These are phyloP conservation scores for Pogonognathellus flavescens DNA, from an alignment of 1,140 invertebrate species.

Conservation along the genomic window DNA sequence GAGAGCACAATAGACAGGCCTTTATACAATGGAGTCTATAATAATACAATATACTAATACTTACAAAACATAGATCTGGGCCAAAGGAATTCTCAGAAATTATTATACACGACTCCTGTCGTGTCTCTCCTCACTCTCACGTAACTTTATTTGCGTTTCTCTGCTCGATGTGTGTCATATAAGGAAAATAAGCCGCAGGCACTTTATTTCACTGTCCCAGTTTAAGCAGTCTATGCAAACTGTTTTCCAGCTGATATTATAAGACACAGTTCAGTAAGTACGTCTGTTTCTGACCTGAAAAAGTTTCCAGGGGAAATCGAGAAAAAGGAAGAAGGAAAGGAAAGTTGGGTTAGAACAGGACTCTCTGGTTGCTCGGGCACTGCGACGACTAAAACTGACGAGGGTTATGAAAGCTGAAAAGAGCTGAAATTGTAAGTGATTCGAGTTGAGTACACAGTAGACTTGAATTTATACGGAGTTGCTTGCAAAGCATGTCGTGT, in stretches of 20 bases:
- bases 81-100: no score
- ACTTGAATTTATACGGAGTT: neutral
- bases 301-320: neutral
- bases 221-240: neutral
- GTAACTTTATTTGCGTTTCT: neutral
- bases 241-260: neutral
- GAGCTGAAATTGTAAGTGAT: slow-evolving; percentile 1
- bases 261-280: neutral
- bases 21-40: no score
- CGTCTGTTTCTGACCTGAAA: slow-evolving; percentile 18
- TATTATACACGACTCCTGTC: neutral
- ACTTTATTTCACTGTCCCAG: neutral
- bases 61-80: no score
- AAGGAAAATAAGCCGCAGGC: neutral
- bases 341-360: neutral
- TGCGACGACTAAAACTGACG: no score
- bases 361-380: no score
- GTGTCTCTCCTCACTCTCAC: neutral
- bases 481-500: neutral
- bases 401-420: neutral
- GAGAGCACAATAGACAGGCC: no score
- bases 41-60: no score
- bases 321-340: neutral
- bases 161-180: neutral
- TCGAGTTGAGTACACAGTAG: neutral